Base-by-base conservation (phyloP, 2,888 invertebrate species). In the Clunio marinus region DNA sequence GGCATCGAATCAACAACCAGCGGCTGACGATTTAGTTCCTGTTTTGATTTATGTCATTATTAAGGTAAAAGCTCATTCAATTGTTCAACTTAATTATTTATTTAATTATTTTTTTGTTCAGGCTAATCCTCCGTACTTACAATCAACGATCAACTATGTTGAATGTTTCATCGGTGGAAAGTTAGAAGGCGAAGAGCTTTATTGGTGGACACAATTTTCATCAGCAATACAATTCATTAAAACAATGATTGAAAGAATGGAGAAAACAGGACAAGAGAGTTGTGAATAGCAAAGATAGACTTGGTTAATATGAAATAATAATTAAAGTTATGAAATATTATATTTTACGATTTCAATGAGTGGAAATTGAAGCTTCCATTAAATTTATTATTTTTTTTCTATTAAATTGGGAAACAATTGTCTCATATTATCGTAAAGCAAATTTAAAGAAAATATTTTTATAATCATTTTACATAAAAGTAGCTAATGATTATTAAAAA, bases 181-280 rank as follows among this genome's bases (percentile, higher is more conserved):
- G 71, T 83, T 96, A 70, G 83, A 84, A 71, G 96, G 96, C 62
- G 95, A 96, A 79, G 93, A 95, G 75, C 88, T 91, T 74, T 99
- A 98, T 81, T 96, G 96, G 89, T 98, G 97, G 98, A 96, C 95
- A 68, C 96, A 97, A 80, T 97, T 98, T 81, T 91, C 92, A 75
- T 90, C 96, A 0, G 95, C 95, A 59, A 93, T 97, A 67, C 96
- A 96, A 80, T 96, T 94, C 82, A 96, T 98, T 76, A 99, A 98
- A 83, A 96, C 93, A 69, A 95, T 97, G 95, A 63, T 63, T 46
- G 63, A 63, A 27, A 15, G 63, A 27, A 63, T 46, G 63, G 63
- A 63, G n/a, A 63, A 63, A 27, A 62, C 62, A 41, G 63, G 63
- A 37, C 63, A 20, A 22, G 63, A 63, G 20, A 45, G 35, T 15